Evolutionary conservation across 2,113 vertebrate genomes (phyloP).

Genomic region (Pseudolaguvia tuberculata): DNA sequence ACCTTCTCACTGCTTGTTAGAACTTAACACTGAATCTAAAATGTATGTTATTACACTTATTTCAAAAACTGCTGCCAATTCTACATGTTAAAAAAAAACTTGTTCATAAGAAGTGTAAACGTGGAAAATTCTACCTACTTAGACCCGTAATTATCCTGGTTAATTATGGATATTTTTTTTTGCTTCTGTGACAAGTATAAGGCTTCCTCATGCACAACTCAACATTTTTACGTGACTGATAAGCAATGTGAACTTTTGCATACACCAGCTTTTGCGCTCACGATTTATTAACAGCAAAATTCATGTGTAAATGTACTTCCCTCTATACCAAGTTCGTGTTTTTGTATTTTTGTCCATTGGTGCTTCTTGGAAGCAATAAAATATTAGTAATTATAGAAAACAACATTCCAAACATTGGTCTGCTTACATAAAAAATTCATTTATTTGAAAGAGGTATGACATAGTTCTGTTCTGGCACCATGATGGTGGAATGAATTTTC

Average conservation of each 20-base stretch:
- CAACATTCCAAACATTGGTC: too few relatives aligned
- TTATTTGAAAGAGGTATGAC: too few relatives aligned
- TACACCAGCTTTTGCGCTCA: background rate
- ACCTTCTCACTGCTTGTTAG: background rate
- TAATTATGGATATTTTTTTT: conserved; percentile 27
- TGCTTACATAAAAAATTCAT: too few relatives aligned
- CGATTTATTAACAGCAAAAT: too few relatives aligned
- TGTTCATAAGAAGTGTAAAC: conserved; percentile 12
- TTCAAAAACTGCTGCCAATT: background rate
- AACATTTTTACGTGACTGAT: background rate
- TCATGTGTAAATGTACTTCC: too few relatives aligned
- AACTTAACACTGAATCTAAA: background rate
- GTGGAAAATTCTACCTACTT: conserved; percentile 26
- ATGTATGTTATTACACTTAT: background rate
- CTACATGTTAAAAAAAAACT: background rate
- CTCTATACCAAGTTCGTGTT: too few relatives aligned
- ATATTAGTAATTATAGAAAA: too few relatives aligned
- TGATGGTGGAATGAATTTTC: too few relatives aligned
- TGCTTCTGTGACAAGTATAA: conserved; percentile 9
- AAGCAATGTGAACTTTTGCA: background rate
- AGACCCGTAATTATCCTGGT: conserved; percentile 10
- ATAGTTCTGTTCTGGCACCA: too few relatives aligned
- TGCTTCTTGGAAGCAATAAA: too few relatives aligned
- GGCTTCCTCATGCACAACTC: conserved; percentile 10
- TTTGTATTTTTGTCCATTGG: too few relatives aligned